These are phyloP conservation scores for Scopus umbretta DNA, from an alignment of 2,113 vertebrate genomes.

Conservation along the genomic window DNA sequence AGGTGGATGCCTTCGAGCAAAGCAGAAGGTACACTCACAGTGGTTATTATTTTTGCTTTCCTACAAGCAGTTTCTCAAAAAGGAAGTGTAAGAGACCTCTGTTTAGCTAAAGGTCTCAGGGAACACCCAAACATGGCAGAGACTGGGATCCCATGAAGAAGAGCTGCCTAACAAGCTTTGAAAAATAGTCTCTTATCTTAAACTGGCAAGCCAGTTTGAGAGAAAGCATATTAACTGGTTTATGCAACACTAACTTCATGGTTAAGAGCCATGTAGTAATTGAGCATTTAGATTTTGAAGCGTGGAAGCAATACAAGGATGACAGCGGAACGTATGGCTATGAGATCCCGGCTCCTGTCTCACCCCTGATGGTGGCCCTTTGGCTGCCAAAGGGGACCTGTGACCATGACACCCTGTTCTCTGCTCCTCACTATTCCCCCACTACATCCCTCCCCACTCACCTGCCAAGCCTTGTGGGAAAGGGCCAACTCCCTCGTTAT, in stretches of 20 bases:
- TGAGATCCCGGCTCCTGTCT: background rate
- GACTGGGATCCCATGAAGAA: background rate
- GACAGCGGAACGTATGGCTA: background rate
- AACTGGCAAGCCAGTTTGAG: background rate
- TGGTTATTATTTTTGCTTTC: background rate
- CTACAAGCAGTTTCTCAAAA: background rate
- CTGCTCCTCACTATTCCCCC: background rate
- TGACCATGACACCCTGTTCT: rapidly evolving
- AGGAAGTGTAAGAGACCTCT: background rate
- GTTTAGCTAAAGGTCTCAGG: background rate
- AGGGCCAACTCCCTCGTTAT: background rate
- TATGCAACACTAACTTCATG: background rate
- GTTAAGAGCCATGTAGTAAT: background rate
- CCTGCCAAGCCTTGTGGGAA: background rate
- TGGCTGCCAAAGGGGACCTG: background rate
- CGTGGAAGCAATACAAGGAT: background rate
- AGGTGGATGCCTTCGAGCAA: background rate
- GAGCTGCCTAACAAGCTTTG: background rate
- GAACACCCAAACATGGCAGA: background rate
- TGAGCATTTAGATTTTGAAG: background rate
- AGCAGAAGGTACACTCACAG: background rate
- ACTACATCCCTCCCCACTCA: too few relatives aligned
- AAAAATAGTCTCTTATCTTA: background rate
- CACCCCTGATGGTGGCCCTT: background rate
- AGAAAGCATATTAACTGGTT: background rate